Conservation (phyloP, 2,113 vertebrate genomes). For the Psammodynastes pulverulentus region DNA sequence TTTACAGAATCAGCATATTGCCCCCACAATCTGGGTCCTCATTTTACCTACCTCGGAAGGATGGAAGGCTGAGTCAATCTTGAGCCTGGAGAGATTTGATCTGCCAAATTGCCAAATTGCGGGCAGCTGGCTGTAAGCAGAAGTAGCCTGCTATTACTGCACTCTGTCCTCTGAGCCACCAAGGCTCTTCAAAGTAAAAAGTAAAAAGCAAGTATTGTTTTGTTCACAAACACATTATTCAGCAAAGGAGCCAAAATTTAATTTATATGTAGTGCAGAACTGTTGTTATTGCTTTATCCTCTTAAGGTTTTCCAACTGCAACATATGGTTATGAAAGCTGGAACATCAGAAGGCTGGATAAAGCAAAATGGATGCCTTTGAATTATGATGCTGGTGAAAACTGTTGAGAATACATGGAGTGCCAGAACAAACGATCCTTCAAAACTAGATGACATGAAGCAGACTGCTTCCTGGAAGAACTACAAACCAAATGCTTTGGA, state of each 20-base stretch:
- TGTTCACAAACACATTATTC: slow-evolving; percentile 1
- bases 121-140: too few relatives aligned
- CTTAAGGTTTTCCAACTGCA: not conserved
- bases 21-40: too few relatives aligned
- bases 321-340: not conserved
- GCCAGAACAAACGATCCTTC: not conserved
- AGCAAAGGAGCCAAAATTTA: not conserved
- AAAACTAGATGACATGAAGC: not conserved
- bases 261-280: not conserved
- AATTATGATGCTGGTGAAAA: not conserved
- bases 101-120: too few relatives aligned
- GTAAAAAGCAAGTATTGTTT: not conserved
- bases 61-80: too few relatives aligned
- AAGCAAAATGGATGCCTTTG: not conserved
- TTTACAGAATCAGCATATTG: too few relatives aligned
- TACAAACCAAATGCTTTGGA: not conserved
- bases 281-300: not conserved
- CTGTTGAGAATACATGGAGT: not conserved
- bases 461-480: not conserved
- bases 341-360: not conserved
- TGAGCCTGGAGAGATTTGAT: too few relatives aligned
- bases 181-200: too few relatives aligned
- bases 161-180: too few relatives aligned
- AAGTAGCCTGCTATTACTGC: too few relatives aligned
- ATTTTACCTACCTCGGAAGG: too few relatives aligned